Conservation (phyloP, 2,888 invertebrate species). For the Catocala sponsa region DNA sequence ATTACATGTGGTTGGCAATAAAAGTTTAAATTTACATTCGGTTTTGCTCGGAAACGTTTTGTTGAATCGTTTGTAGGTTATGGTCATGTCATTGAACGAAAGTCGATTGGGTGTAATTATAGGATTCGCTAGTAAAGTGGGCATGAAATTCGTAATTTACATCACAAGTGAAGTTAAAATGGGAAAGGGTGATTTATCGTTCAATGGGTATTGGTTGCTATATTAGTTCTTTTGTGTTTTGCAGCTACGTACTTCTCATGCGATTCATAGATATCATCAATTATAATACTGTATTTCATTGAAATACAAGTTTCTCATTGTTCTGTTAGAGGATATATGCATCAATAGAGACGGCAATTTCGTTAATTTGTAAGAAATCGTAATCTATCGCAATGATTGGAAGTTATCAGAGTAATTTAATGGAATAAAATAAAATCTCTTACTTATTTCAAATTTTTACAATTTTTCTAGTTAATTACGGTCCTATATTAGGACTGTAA, state of each 20-base stretch:
- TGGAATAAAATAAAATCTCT: no score
- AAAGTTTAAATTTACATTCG: constrained; percentile 31
- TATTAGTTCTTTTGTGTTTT: constrained; percentile 33
- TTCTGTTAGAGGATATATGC: no score
- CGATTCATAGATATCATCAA: constrained; percentile 23
- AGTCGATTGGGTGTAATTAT: constrained; percentile 12
- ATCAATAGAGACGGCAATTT: no score
- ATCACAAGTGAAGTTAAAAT: constrained; percentile 10
- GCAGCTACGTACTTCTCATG: constrained; percentile 19
- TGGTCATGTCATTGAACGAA: constrained; percentile 12
- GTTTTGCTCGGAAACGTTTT: constrained; percentile 12
- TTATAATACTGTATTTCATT: constrained; percentile 30
- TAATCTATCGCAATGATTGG: no score
- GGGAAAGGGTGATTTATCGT: constrained; percentile 38
- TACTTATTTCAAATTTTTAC: no score
- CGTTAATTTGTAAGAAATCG: no score
- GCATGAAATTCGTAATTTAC: constrained; percentile 17
- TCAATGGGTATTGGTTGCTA: constrained; percentile 22
- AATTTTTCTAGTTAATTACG: no score
- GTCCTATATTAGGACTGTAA: no score
- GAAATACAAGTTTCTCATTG: no score
- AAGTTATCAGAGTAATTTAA: no score
- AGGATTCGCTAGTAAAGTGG: constrained; percentile 8
- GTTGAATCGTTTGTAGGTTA: constrained; percentile 13
- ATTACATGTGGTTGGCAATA: constrained; percentile 31